Base-by-base conservation (phyloP, 1,140 invertebrate genomes). In the Anastatus disparis region DNA sequence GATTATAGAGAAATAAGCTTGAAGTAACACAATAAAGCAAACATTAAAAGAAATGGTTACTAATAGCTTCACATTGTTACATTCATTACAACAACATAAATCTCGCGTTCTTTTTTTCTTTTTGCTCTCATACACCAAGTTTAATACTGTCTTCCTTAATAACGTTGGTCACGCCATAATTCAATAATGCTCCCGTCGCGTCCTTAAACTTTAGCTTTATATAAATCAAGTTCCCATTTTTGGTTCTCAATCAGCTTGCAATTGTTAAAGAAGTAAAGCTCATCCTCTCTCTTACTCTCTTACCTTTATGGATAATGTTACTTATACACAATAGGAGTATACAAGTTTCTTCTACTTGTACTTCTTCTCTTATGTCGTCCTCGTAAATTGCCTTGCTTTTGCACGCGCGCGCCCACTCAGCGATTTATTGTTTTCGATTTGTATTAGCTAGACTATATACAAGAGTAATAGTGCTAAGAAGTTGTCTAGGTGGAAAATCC, bases 341-440 rank as follows among this genome's bases (percentile, higher is more conserved):
- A n/a, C n/a, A n/a, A n/a, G n/a, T n/a, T n/a, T n/a, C n/a, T n/a
- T n/a, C n/a, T n/a, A n/a, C n/a, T n/a, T n/a, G n/a, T n/a, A n/a
- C n/a, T n/a, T n/a, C n/a, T n/a, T n/a, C n/a, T n/a, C n/a, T n/a
- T 22, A 38, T 52, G 44, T 38, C 27, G 3, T 3, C 4, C 1
- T 22, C 20, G 31, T 42, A 53, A 65, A 65, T 65, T 53, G 15
- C 48, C 46, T 53, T 15, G 35, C 20, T 29, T 42, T 35, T 35
- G 15, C 3, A 1, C 15, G 2, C 44, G 2, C 10, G 26, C 42
- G 38, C n/a, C 2, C 17, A 22, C 31, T 17, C 29, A 15, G 62
- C 63, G 63, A 66, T 66, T 66, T 66, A 66, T 66, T 56, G 64
- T 66, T 66, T 56, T 66, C 50, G 64, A 66, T 55, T n/a, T 66